These are phyloP conservation scores for Taenioides sp. DNA, from an alignment of 2,797 vertebrate species.

Conservation along the genomic window DNA sequence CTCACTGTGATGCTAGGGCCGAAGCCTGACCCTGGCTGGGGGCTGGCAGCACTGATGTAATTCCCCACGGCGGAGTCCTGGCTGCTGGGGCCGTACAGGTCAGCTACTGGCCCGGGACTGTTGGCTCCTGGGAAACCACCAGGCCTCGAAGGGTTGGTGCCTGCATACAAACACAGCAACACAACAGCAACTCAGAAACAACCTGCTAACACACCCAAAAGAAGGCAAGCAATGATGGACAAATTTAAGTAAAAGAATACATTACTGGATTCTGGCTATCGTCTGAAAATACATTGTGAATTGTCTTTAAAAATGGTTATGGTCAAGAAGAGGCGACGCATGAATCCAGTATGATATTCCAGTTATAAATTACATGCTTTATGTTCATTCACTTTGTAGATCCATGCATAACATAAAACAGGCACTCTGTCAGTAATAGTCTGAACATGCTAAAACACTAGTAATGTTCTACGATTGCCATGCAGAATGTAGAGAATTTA, in stretches of 20 bases:
- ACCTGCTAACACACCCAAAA: background rate
- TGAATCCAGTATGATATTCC: slow-evolving; percentile 95
- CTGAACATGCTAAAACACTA: slow-evolving; percentile 85
- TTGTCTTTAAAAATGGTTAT: slow-evolving; percentile 28
- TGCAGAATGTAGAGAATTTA: slow-evolving; percentile 67
- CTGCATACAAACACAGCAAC: slow-evolving; percentile 86
- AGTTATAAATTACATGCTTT: slow-evolving; percentile 87
- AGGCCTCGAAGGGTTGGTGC: slow-evolving; percentile 92
- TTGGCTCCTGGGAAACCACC: slow-evolving; percentile 95
- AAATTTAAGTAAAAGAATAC: slow-evolving; percentile 57
- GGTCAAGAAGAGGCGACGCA: slow-evolving; percentile 27
- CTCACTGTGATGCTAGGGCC: slow-evolving; percentile 95
- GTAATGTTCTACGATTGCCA: slow-evolving; percentile 67
- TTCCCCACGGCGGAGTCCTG: slow-evolving; percentile 94
- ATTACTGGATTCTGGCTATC: slow-evolving; percentile 66
- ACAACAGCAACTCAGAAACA: slow-evolving; percentile 85
- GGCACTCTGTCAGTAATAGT: slow-evolving; percentile 84
- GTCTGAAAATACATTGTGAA: slow-evolving; percentile 36
- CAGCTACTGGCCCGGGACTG: slow-evolving; percentile 96
- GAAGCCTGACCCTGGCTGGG: slow-evolving; percentile 95
- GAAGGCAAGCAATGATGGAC: slow-evolving; percentile 18
- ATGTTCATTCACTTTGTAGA: slow-evolving; percentile 85
- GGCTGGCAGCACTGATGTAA: slow-evolving; percentile 89
- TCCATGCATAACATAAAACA: slow-evolving; percentile 87
- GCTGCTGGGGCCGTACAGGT: slow-evolving; percentile 93